phyloP scores from a whole-genome alignment of 2,113 vertebrate species.

The Pachypanchax playfairii region DNA sequence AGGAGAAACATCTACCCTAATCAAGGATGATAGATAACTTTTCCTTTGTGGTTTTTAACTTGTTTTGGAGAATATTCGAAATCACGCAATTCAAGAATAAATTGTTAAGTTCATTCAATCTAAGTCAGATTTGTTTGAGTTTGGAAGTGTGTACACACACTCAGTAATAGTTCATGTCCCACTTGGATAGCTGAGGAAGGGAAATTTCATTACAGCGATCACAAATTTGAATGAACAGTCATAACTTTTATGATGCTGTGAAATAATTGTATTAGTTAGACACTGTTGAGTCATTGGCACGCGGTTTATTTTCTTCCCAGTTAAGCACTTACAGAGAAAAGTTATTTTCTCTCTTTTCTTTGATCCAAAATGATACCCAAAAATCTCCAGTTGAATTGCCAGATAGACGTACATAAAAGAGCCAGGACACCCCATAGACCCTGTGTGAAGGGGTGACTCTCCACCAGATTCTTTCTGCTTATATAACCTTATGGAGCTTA shows the following conservation, averaged over 20 bases:
- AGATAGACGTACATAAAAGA: no score
- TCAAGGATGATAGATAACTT: conserved; percentile 59
- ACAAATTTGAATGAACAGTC: not conserved
- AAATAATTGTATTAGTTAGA: not conserved
- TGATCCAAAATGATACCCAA: no score
- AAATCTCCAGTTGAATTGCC: no score
- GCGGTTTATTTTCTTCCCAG: no score
- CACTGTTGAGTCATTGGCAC: not conserved
- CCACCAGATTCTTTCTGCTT: no score
- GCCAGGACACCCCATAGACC: no score
- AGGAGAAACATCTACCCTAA: conserved; percentile 69
- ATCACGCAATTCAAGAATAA: conserved; percentile 40
- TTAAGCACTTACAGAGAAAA: no score
- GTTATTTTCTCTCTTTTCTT: no score
- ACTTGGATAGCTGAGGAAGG: not conserved
- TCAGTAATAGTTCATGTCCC: not conserved
- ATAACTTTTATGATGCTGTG: not conserved
- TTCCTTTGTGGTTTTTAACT: conserved; percentile 37
- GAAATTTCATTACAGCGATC: not conserved
- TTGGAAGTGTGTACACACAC: not conserved
- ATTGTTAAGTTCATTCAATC: conserved; percentile 25
- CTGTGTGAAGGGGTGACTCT: no score
- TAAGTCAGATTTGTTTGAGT: conserved; percentile 19
- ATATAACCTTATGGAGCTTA: no score
- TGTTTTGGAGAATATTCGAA: conserved; percentile 33